Conservation (phyloP, 2,888 invertebrate species). For the Torymus tubicola region DNA sequence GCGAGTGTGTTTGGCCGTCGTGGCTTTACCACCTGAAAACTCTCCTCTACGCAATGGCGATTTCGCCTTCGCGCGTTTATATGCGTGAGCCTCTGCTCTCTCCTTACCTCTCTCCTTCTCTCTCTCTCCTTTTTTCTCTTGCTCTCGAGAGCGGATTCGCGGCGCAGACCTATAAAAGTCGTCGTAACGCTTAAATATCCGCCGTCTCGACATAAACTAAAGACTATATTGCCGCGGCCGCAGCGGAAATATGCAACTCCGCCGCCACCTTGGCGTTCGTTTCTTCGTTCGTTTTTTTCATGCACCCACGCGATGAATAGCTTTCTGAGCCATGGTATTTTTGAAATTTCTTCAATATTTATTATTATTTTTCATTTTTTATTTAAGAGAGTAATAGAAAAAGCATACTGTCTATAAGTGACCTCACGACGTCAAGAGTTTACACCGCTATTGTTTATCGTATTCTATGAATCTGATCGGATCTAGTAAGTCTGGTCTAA, state of each 20-base stretch:
- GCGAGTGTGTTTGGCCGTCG: conserved; percentile 1
- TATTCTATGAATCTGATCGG: too few species aligned
- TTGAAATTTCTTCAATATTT: too few species aligned
- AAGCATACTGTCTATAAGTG: too few species aligned
- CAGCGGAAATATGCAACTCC: conserved; percentile 68
- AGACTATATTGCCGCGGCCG: conserved; percentile 70
- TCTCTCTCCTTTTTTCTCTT: conserved; percentile 16
- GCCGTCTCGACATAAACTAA: conserved; percentile 69
- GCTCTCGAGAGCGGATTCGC: conserved; percentile 64
- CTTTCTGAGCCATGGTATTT: too few species aligned
- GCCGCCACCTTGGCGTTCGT: conserved; percentile 54
- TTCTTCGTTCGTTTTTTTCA: conserved; percentile 40
- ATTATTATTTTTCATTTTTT: too few species aligned
- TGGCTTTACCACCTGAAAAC: conserved; percentile 53
- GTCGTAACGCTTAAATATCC: conserved; percentile 70
- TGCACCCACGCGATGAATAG: conserved; percentile 2
- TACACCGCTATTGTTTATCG: too few species aligned
- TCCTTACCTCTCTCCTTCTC: conserved; percentile 27
- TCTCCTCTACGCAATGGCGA: conserved; percentile 43
- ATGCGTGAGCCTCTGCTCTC: conserved; percentile 5
- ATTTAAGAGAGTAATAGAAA: too few species aligned
- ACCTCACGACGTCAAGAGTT: too few species aligned
- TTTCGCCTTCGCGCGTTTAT: conserved; percentile 50
- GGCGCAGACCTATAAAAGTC: conserved; percentile 71
- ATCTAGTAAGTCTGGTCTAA: too few species aligned